phyloP scores from a whole-genome alignment of 2,797 vertebrate species.

The Leuciscus waleckii region DNA sequence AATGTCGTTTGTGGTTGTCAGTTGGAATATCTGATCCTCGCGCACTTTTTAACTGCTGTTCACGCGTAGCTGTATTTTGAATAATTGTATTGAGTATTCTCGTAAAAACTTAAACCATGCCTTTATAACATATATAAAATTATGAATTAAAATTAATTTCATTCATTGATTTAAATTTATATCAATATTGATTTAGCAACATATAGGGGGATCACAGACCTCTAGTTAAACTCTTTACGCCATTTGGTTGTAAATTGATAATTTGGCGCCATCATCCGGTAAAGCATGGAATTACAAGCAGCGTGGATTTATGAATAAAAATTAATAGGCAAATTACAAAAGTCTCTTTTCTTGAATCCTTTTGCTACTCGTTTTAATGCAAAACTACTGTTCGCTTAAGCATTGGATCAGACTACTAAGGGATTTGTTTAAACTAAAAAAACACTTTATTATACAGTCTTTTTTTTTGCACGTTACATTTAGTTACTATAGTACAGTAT shows the following conservation, averaged over 20 bases:
- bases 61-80: background rate
- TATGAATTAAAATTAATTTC: background rate
- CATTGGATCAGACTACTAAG: background rate
- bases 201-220: background rate
- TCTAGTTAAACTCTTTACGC: background rate
- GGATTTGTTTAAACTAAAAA: background rate
- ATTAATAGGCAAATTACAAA: background rate
- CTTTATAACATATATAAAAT: background rate
- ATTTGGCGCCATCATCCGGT: conserved; percentile 17
- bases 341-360: no score
- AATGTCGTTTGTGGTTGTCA: background rate
- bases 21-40: background rate
- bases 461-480: no score
- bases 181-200: background rate
- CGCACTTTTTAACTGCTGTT: conserved; percentile 1
- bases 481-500: no score
- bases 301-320: background rate
- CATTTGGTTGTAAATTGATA: background rate
- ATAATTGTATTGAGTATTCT: background rate
- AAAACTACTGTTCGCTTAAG: background rate
- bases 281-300: background rate
- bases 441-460: background rate
- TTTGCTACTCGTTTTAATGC: background rate
- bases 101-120: background rate
- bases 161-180: background rate